Evolutionary conservation across 2,113 vertebrate genomes (phyloP).

Genomic region (Aphyosemion australe): DNA sequence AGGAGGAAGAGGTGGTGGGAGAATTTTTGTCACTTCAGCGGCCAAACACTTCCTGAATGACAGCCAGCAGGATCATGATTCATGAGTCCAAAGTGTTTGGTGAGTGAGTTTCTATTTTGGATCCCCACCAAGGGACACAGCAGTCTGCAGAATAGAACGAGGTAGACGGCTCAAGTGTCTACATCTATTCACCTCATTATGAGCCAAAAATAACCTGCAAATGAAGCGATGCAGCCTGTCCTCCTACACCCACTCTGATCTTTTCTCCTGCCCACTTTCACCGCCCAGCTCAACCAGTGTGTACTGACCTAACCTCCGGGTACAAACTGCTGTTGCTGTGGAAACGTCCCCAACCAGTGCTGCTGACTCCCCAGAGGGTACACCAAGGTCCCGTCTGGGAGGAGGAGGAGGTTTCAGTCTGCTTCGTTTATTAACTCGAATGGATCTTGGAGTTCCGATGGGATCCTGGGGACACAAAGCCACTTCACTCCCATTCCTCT

Average conservation of each 20-base stretch:
- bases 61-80: background rate
- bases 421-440: slow-evolving; percentile 66
- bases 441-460: slow-evolving; percentile 48
- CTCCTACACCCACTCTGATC: slow-evolving; percentile 90
- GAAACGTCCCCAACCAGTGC: slow-evolving; percentile 39
- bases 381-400: slow-evolving; percentile 61
- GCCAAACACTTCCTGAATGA: background rate
- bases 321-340: slow-evolving; percentile 46
- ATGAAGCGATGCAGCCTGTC: slow-evolving; percentile 4
- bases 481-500: slow-evolving; percentile 70
- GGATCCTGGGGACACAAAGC: slow-evolving; percentile 65
- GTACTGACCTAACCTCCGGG: slow-evolving; percentile 69
- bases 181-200: background rate
- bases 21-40: slow-evolving; percentile 16
- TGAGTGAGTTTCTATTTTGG: background rate
- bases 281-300: slow-evolving; percentile 69
- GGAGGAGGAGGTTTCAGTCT: slow-evolving; percentile 73
- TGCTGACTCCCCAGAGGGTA: background rate
- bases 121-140: background rate
- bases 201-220: background rate
- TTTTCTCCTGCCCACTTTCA: slow-evolving; percentile 76
- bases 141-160: background rate
- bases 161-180: no score
- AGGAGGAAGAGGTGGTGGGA: slow-evolving; percentile 5
- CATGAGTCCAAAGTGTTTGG: background rate